These are phyloP conservation scores for Ormyrus nitidulus DNA, from an alignment of 2,888 invertebrate genomes.

Conservation along the genomic window DNA sequence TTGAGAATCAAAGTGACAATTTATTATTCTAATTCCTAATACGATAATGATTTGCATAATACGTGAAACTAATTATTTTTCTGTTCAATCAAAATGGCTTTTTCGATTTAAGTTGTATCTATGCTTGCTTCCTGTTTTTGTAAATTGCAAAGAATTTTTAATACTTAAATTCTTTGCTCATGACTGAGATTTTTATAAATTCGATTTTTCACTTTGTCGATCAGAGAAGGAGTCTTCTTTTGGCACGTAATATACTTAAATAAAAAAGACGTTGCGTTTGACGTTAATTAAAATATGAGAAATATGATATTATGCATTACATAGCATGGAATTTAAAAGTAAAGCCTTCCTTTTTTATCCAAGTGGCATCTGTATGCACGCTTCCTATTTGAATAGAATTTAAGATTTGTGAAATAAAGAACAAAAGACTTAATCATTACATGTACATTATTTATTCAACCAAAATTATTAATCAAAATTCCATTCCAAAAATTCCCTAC, in stretches of 20 bases:
- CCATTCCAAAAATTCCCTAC: neutral
- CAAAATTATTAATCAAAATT: constrained; percentile 27
- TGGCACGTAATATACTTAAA: constrained; percentile 46
- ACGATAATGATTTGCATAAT: constrained; percentile 39
- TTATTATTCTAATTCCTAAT: constrained; percentile 16
- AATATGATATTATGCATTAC: constrained; percentile 20
- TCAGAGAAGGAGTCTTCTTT: constrained; percentile 24
- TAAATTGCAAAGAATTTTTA: constrained; percentile 35
- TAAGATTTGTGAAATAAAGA: constrained; percentile 55
- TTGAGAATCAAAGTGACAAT: constrained; percentile 21
- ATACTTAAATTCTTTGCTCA: constrained; percentile 21
- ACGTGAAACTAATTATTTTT: constrained; percentile 35
- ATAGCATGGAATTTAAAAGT: constrained; percentile 29
- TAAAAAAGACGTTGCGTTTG: neutral
- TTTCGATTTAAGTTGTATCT: constrained; percentile 24
- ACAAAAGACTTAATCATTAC: constrained; percentile 2
- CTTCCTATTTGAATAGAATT: constrained; percentile 53
- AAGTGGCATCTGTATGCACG: constrained; percentile 53
- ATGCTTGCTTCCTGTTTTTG: constrained; percentile 46
- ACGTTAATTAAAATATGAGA: neutral
- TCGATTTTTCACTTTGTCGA: constrained; percentile 19
- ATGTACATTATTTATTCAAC: constrained; percentile 26
- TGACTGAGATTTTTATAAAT: constrained; percentile 54
- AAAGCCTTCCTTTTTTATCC: constrained; percentile 56
- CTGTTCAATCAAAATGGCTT: constrained; percentile 11